These are phyloP conservation scores for Ochropleura plecta DNA, from an alignment of 2,888 invertebrate genomes.

Conservation along the genomic window DNA sequence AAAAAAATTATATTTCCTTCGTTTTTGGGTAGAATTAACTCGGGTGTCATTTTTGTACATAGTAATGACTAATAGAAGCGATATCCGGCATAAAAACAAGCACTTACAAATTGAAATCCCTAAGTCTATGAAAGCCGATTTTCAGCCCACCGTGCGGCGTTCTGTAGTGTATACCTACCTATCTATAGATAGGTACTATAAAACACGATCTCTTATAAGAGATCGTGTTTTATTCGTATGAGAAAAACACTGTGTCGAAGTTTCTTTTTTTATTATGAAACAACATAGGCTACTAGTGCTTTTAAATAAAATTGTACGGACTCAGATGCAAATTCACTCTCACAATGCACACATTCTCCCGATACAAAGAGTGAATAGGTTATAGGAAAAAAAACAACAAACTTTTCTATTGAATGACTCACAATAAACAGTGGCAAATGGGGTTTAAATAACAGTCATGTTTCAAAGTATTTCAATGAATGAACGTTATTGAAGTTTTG, in stretches of 20 bases:
- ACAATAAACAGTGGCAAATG: conserved; percentile 35
- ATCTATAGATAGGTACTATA: too few relatives aligned
- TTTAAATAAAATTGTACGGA: background rate
- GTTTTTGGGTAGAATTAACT: too few relatives aligned
- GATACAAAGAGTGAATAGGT: conserved; percentile 13
- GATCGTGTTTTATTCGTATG: too few relatives aligned
- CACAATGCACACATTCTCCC: background rate
- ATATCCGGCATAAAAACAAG: too few relatives aligned
- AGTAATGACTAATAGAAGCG: too few relatives aligned
- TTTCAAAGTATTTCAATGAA: conserved; percentile 18
- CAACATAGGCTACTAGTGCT: background rate
- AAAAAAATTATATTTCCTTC: too few relatives aligned
- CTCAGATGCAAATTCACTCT: background rate
- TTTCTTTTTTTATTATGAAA: background rate
- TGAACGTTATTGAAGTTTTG: conserved; percentile 25
- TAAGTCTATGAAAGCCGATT: too few relatives aligned
- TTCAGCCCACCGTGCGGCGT: too few relatives aligned
- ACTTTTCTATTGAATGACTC: conserved; percentile 39
- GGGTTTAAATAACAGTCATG: conserved; percentile 25
- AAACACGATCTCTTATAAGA: too few relatives aligned
- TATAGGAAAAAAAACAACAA: conserved; percentile 17
- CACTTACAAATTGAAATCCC: too few relatives aligned
- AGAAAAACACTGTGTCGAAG: background rate
- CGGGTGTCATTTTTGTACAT: too few relatives aligned
- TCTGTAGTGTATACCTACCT: too few relatives aligned